Percentiles rank a stretch among this genome's conserved stretches.
Conservation (phyloP, 1,140 invertebrate species). For the Polyergus mexicanus region DNA sequence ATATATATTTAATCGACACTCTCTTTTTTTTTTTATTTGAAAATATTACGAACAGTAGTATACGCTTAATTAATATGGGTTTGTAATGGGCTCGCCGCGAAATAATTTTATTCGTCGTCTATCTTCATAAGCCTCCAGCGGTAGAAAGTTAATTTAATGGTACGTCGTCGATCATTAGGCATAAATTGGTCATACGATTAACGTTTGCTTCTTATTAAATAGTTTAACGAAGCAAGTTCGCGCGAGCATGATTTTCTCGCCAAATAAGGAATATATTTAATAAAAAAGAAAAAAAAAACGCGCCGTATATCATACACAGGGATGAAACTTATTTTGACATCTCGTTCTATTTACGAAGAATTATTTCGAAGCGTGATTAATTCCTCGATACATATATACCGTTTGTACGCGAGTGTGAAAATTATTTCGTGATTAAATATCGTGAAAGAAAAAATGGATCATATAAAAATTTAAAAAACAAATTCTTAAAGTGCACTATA, state of each 20-base stretch:
- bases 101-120: conserved; percentile 33
- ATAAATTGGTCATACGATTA: background rate
- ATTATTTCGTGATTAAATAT: background rate
- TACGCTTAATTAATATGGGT: conserved; percentile 22
- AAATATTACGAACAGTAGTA: background rate
- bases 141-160: conserved; percentile 45
- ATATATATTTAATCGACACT: conserved; percentile 29
- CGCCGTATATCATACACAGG: background rate
- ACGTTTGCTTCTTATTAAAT: conserved; percentile 21
- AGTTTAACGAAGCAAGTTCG: background rate
- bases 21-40: conserved; percentile 32
- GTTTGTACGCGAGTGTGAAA: background rate
- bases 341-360: background rate
- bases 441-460: background rate
- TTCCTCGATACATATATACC: background rate
- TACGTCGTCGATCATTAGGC: background rate
- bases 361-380: background rate
- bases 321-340: conserved; percentile 15
- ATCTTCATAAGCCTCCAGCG: conserved; percentile 15
- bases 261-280: background rate
- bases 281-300: background rate
- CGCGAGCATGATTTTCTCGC: conserved; percentile 13
- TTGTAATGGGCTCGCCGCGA: conserved; percentile 4
- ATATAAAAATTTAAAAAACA: too few species aligned
- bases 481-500: too few species aligned